phyloP scores from a whole-genome alignment of 2,888 invertebrate species.

The Pristionchus exspectatus region DNA sequence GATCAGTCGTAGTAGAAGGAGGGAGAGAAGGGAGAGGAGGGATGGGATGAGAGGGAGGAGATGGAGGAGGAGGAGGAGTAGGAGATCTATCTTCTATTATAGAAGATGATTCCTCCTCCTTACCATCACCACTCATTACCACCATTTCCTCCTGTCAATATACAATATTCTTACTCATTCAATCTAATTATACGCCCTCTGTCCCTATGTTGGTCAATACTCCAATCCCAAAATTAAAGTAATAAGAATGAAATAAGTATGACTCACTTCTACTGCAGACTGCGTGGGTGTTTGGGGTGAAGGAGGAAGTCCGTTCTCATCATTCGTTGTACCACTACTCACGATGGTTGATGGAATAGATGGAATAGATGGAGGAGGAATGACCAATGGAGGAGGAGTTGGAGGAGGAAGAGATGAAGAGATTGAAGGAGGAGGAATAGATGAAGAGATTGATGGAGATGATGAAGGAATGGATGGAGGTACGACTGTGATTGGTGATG shows the following conservation, averaged over 20 bases:
- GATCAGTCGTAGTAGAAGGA: conserved; percentile 31
- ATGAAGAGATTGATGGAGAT: background rate
- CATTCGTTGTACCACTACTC: conserved; percentile 26
- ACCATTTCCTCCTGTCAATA: conserved; percentile 40
- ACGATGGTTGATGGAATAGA: background rate
- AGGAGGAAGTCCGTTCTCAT: conserved; percentile 46
- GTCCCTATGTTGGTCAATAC: background rate
- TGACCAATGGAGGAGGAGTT: conserved; percentile 9
- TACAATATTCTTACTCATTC: background rate
- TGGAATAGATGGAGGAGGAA: background rate
- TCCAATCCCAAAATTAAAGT: background rate
- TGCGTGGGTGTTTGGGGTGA: conserved; percentile 4
- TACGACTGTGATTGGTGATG: background rate
- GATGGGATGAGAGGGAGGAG: background rate
- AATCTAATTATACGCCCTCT: background rate
- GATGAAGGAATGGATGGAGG: conserved; percentile 20
- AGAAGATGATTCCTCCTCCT: conserved; percentile 3
- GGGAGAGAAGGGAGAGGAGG: conserved; percentile 20
- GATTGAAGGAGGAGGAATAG: conserved; percentile 24
- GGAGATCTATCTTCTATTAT: background rate
- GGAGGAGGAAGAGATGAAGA: background rate
- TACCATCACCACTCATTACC: conserved; percentile 14
- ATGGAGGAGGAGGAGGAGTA: conserved; percentile 28
- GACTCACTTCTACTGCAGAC: conserved; percentile 47
- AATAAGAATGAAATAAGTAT: background rate